Evolutionary conservation across 1,140 invertebrate species (phyloP).

Genomic region (Trypoxylus dichotomus): DNA sequence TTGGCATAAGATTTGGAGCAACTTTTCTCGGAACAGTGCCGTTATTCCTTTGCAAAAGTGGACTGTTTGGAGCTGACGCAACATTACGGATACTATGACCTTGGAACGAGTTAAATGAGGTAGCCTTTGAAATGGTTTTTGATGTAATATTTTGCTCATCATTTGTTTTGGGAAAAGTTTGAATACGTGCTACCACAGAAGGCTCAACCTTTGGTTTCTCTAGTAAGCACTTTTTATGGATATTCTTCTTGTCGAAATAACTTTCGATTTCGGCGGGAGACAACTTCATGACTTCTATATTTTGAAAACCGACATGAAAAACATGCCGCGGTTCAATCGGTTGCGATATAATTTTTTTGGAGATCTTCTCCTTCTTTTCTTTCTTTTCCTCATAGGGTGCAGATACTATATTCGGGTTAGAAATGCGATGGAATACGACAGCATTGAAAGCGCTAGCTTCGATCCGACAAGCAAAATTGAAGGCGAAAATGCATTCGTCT

Average conservation of each 20-base stretch:
- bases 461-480: not conserved
- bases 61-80: not conserved
- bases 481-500: not conserved
- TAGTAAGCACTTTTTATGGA: not conserved
- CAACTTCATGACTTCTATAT: not conserved
- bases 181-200: not conserved
- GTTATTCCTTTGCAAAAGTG: not conserved
- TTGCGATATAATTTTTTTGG: not conserved
- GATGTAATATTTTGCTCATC: not conserved
- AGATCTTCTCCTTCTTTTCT: not conserved
- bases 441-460: not conserved
- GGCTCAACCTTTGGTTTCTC: not conserved
- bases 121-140: not conserved
- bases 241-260: slow-evolving; percentile 12
- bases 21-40: not conserved
- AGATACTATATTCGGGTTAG: not conserved
- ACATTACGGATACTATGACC: not conserved
- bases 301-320: slow-evolving; percentile 5
- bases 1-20: not conserved
- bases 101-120: not conserved
- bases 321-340: not conserved
- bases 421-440: not conserved
- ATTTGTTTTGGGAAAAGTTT: not conserved
- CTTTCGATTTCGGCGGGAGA: not conserved
- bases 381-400: not conserved